Base-by-base conservation (phyloP, 2,888 invertebrate species). In the Oscheius myriophilus region DNA sequence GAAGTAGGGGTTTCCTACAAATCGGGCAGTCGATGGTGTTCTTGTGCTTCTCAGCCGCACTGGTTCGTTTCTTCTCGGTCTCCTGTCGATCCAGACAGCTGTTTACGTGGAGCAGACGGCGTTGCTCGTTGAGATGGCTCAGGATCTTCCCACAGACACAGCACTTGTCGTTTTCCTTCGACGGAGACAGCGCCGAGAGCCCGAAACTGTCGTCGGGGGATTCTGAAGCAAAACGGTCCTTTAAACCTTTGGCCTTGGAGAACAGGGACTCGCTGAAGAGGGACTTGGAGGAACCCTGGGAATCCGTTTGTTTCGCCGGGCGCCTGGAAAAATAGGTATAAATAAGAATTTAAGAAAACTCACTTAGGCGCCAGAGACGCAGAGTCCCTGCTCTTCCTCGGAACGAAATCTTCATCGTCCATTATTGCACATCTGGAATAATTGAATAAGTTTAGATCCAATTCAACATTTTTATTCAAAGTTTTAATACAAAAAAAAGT, bases 21-120 rank as follows among this genome's bases (percentile, higher is more conserved):
- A 75, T 39, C 12, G 75, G 74, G 59, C 74, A 74, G 52, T 74
- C 74, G 25, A 69, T 67, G 16, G 72, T 74, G 12, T 53, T 45
- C 42, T 54, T 23, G 52, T 62, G 69, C 41, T 66, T 72, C 21
- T 69, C 64, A 33, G 26, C 55, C n/a, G 65, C 71, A 54, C 59
- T 69, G 4, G 69, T 66, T 33, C 54, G 49, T 16, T 62, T 67
- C 12, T 42, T 49, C n/a, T 43, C 14, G 16, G 65, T 51, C 46
- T 72, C 61, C 33, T 70, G 59, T 18, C 25, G 18, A 21, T 69
- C 68, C 21, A 69, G 49, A 53, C 70, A 70, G 18, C 14, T 26
- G 54, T 70, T 69, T 2, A 55, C 39, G 46, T 70, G 70, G 11
- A 69, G 21, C 7, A 26, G 14, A 14, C 61, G 51, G n/a, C 68